Evolutionary conservation across 2,113 vertebrate genomes (phyloP), one percentile per base, ranked within the genome.

Genomic region (Pholis gunnellus): DNA sequence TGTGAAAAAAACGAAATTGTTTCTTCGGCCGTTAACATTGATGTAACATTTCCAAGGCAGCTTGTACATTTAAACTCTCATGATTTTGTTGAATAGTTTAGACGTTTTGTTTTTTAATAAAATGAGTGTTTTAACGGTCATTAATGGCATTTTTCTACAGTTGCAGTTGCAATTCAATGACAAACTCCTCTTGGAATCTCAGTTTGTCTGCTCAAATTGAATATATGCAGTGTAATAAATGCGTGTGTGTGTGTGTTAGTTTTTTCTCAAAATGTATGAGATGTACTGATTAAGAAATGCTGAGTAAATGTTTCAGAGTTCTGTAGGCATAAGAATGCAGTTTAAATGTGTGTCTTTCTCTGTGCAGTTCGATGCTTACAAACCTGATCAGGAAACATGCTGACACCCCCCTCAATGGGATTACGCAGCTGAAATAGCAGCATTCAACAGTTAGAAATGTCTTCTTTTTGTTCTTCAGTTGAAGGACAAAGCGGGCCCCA

Each of bases 401-500:
- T 42, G 48, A 31, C 17, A 1, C 15, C 5, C 0, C 5, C 64
- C 22, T 52, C n/a, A 56, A 4, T 42, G 1, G 25, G 34, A n/a
- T 42, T 25, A 56, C 13, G 29, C n/a, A 4, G 25, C 9, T 31
- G 5, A 65, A 57, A 42, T 17, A n/a, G 18, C 25, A 34, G 20
- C 5, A n/a, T 36, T 56, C 17, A 71, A 63, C 22, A 29, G 31
- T 27, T 25, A 25, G 1, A 59, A 17, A 22, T 56, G 3, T 5
- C 2, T 54, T n/a, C 4, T 3, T 57, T 29, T 27, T 15, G 82
- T 71, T 84, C 85, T 93, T 69, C 87, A 99, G 98, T 92, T 98
- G 83, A 95, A 95, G 1, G 94, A 95, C 52, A 97, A 97, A 92
- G 93, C 97, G 27, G 96, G 96, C 71, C 92, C 96, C 34, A 96